Evolutionary conservation across 2,797 vertebrate genomes (phyloP).

Genomic region (Neosalanx taihuensis): DNA sequence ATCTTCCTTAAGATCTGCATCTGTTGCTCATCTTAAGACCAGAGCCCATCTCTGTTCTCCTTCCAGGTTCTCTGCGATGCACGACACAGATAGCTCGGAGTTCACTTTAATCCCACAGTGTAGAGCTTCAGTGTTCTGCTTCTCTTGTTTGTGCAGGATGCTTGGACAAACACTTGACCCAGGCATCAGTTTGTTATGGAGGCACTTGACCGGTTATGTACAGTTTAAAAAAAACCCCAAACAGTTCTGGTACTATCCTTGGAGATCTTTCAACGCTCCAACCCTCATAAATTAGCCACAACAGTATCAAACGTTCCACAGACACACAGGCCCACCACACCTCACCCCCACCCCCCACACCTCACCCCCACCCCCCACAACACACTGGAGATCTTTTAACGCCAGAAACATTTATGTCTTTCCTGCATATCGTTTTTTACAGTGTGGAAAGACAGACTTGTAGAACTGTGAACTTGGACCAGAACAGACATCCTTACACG

Average conservation of each 20-base stretch:
- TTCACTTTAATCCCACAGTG: too few relatives aligned
- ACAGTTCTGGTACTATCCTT: conserved; percentile 37
- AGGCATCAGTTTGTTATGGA: neutral
- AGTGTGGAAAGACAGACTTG: conserved; percentile 41
- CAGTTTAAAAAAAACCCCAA: conserved; percentile 48
- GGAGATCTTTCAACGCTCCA: conserved; percentile 49
- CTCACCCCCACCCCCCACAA: neutral
- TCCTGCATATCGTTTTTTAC: conserved; percentile 60
- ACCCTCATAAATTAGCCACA: conserved; percentile 53
- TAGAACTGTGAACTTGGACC: conserved; percentile 53
- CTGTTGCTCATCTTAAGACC: conserved; percentile 1
- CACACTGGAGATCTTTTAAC: conserved; percentile 31
- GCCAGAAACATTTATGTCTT: conserved; percentile 54
- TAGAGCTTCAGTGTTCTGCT: too few relatives aligned
- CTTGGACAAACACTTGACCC: neutral
- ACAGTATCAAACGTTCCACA: conserved; percentile 43
- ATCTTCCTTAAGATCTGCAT: conserved; percentile 17
- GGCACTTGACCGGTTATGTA: neutral
- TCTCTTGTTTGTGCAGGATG: neutral
- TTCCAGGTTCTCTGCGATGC: too few relatives aligned
- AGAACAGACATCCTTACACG: conserved; percentile 13
- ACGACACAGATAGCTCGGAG: too few relatives aligned
- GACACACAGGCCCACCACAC: neutral
- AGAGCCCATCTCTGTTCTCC: too few relatives aligned
- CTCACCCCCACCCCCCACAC: conserved; percentile 2